A percentile compares a stretch with the other conserved stretches of the same genome.
phyloP scores from a whole-genome alignment of 1,140 invertebrate species.

The Bombus pyrosoma region DNA sequence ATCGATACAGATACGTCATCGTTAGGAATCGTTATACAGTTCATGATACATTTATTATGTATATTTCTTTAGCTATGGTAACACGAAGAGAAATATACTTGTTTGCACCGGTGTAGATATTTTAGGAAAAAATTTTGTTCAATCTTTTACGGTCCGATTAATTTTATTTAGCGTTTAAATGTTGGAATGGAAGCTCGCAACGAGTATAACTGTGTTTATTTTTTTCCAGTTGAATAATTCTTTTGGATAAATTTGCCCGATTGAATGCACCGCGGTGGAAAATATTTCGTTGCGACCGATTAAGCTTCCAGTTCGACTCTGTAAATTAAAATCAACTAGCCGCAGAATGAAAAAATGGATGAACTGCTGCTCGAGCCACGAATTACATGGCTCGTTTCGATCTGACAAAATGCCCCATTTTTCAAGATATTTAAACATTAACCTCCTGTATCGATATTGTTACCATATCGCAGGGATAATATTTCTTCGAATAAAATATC shows the following conservation, averaged over 20 bases:
- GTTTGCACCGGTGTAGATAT: too few relatives aligned
- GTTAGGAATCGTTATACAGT: too few relatives aligned
- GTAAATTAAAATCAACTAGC: constrained; percentile 23
- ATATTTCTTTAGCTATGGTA: too few relatives aligned
- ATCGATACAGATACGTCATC: too few relatives aligned
- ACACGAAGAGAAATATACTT: too few relatives aligned
- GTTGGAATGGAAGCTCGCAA: not conserved
- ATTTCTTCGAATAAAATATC: not conserved
- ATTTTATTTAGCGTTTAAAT: not conserved
- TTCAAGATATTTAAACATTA: not conserved
- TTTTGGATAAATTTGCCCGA: not conserved
- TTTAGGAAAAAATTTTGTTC: not conserved
- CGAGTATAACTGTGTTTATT: not conserved
- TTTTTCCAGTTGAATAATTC: not conserved
- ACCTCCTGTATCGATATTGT: not conserved
- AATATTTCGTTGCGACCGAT: constrained; percentile 1
- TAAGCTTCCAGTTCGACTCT: not conserved
- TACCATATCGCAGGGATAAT: not conserved
- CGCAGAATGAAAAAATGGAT: not conserved
- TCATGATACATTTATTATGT: too few relatives aligned
- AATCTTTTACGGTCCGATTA: too few relatives aligned
- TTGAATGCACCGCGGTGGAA: not conserved
- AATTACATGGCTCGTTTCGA: not conserved
- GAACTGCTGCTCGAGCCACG: not conserved
- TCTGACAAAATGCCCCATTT: not conserved